Conservation (phyloP, 2,797 vertebrate genomes). For the Etheostoma nigrum region DNA sequence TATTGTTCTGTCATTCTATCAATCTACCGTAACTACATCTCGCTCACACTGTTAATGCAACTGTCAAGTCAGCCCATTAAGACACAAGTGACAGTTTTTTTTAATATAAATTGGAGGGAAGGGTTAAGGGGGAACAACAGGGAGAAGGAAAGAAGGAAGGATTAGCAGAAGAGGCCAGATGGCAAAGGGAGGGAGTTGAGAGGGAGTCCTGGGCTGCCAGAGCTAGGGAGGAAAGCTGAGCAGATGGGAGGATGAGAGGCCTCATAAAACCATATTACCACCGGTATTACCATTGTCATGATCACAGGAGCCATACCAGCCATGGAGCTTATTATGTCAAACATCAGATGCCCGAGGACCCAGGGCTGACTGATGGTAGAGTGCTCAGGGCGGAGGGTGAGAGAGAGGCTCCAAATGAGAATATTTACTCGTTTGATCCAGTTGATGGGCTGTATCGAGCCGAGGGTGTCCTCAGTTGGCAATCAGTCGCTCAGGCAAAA, state of each 20-base stretch:
- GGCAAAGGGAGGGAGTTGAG: slow-evolving; percentile 70
- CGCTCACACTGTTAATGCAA: background rate
- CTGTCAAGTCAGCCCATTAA: slow-evolving; percentile 20
- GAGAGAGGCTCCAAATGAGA: slow-evolving; percentile 1
- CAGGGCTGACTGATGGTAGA: slow-evolving; percentile 28
- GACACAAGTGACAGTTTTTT: background rate
- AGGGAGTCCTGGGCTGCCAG: slow-evolving; percentile 69
- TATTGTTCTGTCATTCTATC: background rate
- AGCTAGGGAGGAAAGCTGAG: slow-evolving; percentile 66
- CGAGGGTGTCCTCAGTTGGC: slow-evolving; percentile 35
- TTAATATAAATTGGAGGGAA: slow-evolving; percentile 6
- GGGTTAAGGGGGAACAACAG: slow-evolving; percentile 41
- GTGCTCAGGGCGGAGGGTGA: background rate
- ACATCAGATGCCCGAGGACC: slow-evolving; percentile 38
- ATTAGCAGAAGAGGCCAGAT: slow-evolving; percentile 79
- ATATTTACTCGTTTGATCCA: slow-evolving; percentile 51
- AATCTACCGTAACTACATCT: background rate
- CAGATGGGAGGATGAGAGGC: slow-evolving; percentile 82
- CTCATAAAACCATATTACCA: slow-evolving; percentile 83
- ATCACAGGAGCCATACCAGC: slow-evolving; percentile 69
- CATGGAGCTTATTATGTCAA: slow-evolving; percentile 73
- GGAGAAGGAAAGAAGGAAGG: slow-evolving; percentile 52
- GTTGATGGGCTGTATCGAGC: slow-evolving; percentile 37
- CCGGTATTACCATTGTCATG: slow-evolving; percentile 77
- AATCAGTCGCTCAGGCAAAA: slow-evolving; percentile 24